A percentile compares a stretch with the other conserved stretches of the same genome.
Evolutionary conservation across 2,113 vertebrate genomes (phyloP).

Genomic region (Sapayoa aenigma): DNA sequence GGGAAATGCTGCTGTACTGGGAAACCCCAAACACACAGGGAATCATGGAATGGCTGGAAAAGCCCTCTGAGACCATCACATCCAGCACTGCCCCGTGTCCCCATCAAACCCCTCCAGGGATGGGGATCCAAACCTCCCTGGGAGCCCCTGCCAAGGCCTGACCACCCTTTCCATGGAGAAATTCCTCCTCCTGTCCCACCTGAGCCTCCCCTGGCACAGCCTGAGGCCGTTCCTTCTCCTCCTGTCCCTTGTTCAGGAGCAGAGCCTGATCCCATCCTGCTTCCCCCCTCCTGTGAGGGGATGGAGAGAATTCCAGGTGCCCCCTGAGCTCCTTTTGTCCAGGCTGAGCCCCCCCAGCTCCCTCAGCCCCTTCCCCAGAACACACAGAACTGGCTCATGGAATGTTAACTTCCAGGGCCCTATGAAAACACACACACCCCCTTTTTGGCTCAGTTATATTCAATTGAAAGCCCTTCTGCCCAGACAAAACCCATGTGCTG

Average conservation of each 20-base stretch:
- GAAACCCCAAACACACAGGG: fast-evolving
- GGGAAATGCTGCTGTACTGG: not conserved
- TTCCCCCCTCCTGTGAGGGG: not conserved
- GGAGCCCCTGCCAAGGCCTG: not conserved
- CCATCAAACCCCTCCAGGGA: not conserved
- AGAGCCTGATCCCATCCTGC: too few relatives aligned
- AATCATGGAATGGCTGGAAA: not conserved
- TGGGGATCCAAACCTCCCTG: not conserved
- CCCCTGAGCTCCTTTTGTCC: not conserved
- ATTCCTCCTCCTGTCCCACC: too few relatives aligned
- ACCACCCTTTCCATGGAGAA: too few relatives aligned
- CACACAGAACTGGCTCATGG: not conserved
- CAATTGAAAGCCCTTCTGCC: not conserved
- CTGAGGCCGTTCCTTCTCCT: too few relatives aligned
- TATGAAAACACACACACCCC: not conserved
- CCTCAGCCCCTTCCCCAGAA: not conserved
- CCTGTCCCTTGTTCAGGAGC: too few relatives aligned
- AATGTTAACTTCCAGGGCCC: not conserved
- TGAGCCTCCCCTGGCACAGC: too few relatives aligned
- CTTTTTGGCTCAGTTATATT: not conserved
- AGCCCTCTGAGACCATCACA: not conserved
- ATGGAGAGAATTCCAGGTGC: too few relatives aligned
- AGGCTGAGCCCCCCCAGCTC: not conserved
- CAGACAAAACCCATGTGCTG: not conserved
- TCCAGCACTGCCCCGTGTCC: not conserved